phyloP scores from a whole-genome alignment of 2,888 invertebrate genomes.

The Onthophagus sagittarius region DNA sequence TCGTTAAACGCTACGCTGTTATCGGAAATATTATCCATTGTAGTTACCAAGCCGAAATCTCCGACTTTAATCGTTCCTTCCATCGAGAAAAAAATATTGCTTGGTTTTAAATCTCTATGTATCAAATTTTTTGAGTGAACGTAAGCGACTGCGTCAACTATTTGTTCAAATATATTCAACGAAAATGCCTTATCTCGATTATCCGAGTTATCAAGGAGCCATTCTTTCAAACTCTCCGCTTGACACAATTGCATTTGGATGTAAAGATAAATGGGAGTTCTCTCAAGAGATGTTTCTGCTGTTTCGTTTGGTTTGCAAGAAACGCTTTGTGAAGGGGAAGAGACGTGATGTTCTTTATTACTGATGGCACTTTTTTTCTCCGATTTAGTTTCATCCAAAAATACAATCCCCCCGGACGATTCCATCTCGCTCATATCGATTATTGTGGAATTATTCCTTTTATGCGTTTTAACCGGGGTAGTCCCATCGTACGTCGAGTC shows the following conservation, averaged over 20 bases:
- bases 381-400: background rate
- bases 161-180: slow-evolving; percentile 78
- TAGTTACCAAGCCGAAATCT: slow-evolving; percentile 96
- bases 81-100: slow-evolving; percentile 89
- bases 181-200: slow-evolving; percentile 52
- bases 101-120: slow-evolving; percentile 94
- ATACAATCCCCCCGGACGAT: slow-evolving; percentile 8
- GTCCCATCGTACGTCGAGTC: slow-evolving; percentile 15
- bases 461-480: slow-evolving; percentile 12
- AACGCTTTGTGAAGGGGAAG: background rate
- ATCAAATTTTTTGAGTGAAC: slow-evolving; percentile 90
- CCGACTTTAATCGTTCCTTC: slow-evolving; percentile 93
- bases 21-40: slow-evolving; percentile 61
- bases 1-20: slow-evolving; percentile 34
- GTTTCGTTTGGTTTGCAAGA: background rate
- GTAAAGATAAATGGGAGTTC: slow-evolving; percentile 67
- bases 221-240: slow-evolving; percentile 84
- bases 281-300: background rate
- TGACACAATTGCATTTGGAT: slow-evolving; percentile 98
- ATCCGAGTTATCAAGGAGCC: slow-evolving; percentile 64
- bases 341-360: background rate
- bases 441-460: slow-evolving; percentile 19
- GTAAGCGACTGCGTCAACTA: slow-evolving; percentile 92
- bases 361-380: background rate
- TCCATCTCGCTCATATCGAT: slow-evolving; percentile 14